Percentiles rank a stretch among this genome's conserved stretches.
Conservation (phyloP, 2,113 vertebrate genomes). For the Anoplopoma fimbria region DNA sequence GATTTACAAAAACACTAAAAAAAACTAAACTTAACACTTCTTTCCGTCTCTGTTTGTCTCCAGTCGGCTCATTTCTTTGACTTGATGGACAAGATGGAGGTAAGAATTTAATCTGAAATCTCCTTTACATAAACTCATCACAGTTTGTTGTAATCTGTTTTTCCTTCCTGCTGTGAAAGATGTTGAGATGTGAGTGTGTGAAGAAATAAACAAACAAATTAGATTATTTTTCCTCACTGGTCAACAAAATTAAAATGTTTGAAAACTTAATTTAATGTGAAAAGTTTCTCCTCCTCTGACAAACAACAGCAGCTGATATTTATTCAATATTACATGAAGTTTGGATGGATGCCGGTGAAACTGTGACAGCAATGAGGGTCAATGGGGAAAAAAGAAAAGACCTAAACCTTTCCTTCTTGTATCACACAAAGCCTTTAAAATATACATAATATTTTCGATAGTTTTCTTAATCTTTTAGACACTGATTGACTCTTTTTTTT, state of each 20-base stretch:
- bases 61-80: constrained; percentile 96
- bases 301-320: too few relatives aligned
- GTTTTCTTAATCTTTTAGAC: too few relatives aligned
- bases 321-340: neutral
- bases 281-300: too few relatives aligned
- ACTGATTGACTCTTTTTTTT: too few relatives aligned
- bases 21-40: neutral
- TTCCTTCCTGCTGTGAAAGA: neutral
- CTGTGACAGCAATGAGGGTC: neutral
- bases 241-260: neutral
- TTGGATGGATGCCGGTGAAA: neutral
- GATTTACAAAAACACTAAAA: too few relatives aligned
- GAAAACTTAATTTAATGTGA: neutral
- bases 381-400: too few relatives aligned
- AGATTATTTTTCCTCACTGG: neutral
- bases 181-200: neutral
- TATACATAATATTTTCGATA: too few relatives aligned
- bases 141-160: neutral
- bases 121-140: neutral
- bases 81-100: constrained; percentile 95
- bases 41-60: constrained; percentile 43
- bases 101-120: constrained; percentile 62
- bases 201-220: neutral
- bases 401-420: neutral
- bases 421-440: too few relatives aligned